Evolutionary conservation across 1,140 invertebrate genomes (phyloP), one percentile per base, ranked within the genome.

Genomic region (Propsilocerus akamusi): DNA sequence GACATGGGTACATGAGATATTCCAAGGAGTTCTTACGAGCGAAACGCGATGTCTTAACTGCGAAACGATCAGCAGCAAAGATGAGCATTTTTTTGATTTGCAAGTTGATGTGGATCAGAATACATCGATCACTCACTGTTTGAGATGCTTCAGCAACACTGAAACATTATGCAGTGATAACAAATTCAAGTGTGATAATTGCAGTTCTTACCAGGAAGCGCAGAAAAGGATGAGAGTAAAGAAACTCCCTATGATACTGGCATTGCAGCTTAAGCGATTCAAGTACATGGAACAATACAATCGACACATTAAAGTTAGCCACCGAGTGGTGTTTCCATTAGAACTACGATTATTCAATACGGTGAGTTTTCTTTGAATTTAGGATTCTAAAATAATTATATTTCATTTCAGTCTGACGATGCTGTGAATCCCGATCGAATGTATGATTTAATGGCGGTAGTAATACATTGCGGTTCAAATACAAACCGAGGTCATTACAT

Each of bases 121-220:
- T 68, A 98, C 96, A 7, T 97, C 92, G 53, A 97, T 99, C 53
- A 98, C 93, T 2, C 92, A 98, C 66, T 99, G 97, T 73, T 74
- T 99, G 53, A 77, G 89, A 55, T 96, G 91, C 64, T 99, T 98
- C 68, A 96, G 90, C 60, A 95, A 94, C 68, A 98, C 93, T 52
- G 96, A 99, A 68, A 99, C 95, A 12, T 73, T 99, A n/a, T 95
- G 93, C 71, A 92, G 87, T 59, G 96, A 99, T 67, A 97, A 98
- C 72, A 99, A 99, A 72, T 99, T 99, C 65, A 97, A 97, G 70
- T 99, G 97, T 73, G 95, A 99, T 72, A 89, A 96, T 57, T 99
- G 97, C 66, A 93, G 90, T 67, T 96, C 91, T 67, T 98, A 99
- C 70, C 95, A 99, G 69, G 96, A 99, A 74, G 96, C 95, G 30